These are phyloP conservation scores for Catharus fuscescens DNA, from an alignment of 2,113 vertebrate genomes.

Conservation along the genomic window DNA sequence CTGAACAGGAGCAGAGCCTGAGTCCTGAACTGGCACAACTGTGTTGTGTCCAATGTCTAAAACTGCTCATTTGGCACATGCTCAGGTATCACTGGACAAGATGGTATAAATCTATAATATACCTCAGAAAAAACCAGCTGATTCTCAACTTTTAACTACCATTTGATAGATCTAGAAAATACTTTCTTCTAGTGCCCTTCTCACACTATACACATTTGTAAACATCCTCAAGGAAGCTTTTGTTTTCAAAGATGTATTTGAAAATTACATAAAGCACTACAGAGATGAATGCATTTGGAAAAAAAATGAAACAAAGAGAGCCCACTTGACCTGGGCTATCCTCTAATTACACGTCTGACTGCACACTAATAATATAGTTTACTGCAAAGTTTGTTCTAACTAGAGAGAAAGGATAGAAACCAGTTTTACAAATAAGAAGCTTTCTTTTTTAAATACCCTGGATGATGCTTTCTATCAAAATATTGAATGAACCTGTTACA, in stretches of 20 bases:
- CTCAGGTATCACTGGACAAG: background rate
- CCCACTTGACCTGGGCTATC: background rate
- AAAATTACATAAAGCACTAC: background rate
- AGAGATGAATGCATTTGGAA: background rate
- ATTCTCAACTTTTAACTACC: background rate
- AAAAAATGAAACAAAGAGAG: background rate
- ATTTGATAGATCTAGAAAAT: background rate
- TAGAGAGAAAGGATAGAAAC: background rate
- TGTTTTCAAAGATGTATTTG: background rate
- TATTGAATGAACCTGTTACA: background rate
- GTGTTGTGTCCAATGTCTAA: background rate
- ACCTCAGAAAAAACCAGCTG: background rate
- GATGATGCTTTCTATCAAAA: background rate
- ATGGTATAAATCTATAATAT: background rate
- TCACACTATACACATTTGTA: background rate
- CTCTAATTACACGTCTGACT: background rate
- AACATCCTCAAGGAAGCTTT: background rate
- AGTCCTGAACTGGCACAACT: background rate
- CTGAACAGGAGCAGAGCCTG: background rate
- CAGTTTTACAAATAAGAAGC: background rate
- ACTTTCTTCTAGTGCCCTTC: background rate
- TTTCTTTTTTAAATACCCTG: background rate
- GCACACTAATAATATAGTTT: background rate
- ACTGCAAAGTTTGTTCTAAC: background rate
- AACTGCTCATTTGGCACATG: background rate